Evolutionary conservation across 2,888 invertebrate species (phyloP).

Genomic region (Eudasyphora cyanicolor): DNA sequence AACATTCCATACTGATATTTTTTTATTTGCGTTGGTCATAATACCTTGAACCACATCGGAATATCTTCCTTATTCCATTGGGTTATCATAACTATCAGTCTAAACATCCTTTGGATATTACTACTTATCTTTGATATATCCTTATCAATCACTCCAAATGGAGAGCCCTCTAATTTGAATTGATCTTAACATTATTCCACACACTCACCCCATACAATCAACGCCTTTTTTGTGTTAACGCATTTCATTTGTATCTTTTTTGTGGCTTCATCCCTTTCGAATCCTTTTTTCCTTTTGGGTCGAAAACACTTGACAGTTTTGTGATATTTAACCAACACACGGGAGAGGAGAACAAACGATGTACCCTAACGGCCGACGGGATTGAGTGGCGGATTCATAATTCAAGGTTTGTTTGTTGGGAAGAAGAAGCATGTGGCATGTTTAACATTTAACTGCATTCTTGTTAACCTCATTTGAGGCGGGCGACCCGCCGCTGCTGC

Average conservation of each 20-base stretch:
- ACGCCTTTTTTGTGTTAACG: constrained; percentile 60
- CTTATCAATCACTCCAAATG: neutral
- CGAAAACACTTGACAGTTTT: constrained; percentile 62
- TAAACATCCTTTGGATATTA: too few relatives aligned
- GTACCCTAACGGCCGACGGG: neutral
- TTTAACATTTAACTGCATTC: constrained; percentile 57
- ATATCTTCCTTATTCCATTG: too few relatives aligned
- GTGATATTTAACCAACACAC: constrained; percentile 45
- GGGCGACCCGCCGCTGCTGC: neutral
- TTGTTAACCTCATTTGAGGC: constrained; percentile 58
- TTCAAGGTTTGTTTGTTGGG: neutral
- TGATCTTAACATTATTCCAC: neutral
- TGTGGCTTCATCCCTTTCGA: constrained; percentile 38
- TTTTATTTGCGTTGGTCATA: too few relatives aligned
- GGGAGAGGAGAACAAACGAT: neutral
- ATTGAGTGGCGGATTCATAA: constrained; percentile 10
- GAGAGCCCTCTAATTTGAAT: neutral
- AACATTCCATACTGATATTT: too few relatives aligned
- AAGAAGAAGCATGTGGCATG: neutral
- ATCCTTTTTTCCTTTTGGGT: constrained; percentile 45
- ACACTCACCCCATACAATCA: constrained; percentile 37
- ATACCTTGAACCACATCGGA: too few relatives aligned
- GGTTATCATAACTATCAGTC: too few relatives aligned
- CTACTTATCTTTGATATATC: neutral
- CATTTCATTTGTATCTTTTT: constrained; percentile 8